phyloP scores from a whole-genome alignment of 1,140 invertebrate species.

The Bombus terrestris region DNA sequence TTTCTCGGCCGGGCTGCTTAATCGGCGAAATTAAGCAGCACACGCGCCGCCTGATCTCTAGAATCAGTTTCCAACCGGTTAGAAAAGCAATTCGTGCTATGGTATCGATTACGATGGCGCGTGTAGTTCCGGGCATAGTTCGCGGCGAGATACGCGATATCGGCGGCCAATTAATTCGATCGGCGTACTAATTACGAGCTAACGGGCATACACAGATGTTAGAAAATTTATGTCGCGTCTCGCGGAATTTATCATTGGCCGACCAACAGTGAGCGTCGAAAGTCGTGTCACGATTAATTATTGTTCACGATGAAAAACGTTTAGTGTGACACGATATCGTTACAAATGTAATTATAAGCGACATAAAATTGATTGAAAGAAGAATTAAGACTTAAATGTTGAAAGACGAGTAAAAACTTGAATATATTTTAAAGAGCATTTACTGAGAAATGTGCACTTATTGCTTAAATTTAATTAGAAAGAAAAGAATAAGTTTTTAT shows the following conservation, averaged over 20 bases:
- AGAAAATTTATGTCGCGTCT: slow-evolving; percentile 27
- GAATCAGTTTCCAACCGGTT: neutral
- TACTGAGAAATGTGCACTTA: too few species aligned
- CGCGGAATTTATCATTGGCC: neutral
- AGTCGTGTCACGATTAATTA: neutral
- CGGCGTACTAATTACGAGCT: slow-evolving; percentile 21
- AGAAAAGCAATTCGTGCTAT: slow-evolving; percentile 31
- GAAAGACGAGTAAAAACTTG: too few species aligned
- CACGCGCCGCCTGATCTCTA: neutral
- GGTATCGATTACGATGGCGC: slow-evolving; percentile 27
- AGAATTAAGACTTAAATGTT: neutral
- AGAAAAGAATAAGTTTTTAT: neutral
- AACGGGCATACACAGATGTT: slow-evolving; percentile 1
- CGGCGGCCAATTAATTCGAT: slow-evolving; percentile 26
- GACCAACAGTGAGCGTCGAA: too few species aligned
- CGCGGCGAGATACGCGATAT: neutral
- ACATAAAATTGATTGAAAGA: neutral
- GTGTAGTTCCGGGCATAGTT: neutral
- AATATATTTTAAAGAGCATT: too few species aligned
- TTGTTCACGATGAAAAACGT: neutral
- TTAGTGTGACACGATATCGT: too few species aligned
- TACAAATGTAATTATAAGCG: neutral
- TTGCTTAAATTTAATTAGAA: neutral
- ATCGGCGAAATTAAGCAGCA: slow-evolving; percentile 6
- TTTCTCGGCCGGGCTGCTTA: neutral